Evolutionary conservation across 2,888 invertebrate genomes (phyloP).

Genomic region (Psylliodes chrysocephalus): DNA sequence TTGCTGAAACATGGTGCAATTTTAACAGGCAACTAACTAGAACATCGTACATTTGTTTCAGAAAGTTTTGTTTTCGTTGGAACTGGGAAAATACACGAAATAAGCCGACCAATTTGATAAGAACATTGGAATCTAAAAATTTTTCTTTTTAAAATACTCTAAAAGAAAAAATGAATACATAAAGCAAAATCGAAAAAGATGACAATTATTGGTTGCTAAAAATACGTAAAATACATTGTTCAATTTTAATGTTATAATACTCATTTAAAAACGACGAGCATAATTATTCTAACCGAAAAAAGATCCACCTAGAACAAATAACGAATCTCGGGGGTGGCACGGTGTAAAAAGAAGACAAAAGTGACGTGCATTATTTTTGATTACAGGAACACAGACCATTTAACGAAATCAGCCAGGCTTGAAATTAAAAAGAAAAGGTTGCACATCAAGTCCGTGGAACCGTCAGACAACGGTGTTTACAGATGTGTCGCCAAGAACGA

Average conservation of each 20-base stretch:
- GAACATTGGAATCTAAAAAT: too few relatives aligned
- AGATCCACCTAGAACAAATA: too few relatives aligned
- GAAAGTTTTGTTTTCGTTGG: not conserved
- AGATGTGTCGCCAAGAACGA: slow-evolving; percentile 77
- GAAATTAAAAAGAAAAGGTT: slow-evolving; percentile 71
- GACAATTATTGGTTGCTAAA: too few relatives aligned
- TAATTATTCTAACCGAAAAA: too few relatives aligned
- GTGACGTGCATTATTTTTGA: slow-evolving; percentile 36
- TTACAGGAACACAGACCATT: slow-evolving; percentile 71
- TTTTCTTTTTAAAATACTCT: too few relatives aligned
- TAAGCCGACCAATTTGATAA: not conserved
- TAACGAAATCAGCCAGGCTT: slow-evolving; percentile 69
- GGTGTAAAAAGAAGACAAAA: slow-evolving; percentile 5
- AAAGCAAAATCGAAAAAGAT: too few relatives aligned
- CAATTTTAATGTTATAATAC: too few relatives aligned
- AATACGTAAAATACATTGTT: too few relatives aligned
- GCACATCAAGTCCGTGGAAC: slow-evolving; percentile 67
- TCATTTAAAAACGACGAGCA: too few relatives aligned
- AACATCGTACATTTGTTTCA: not conserved
- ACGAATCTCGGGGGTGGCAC: not conserved
- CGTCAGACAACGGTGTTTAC: slow-evolving; percentile 78
- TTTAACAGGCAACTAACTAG: not conserved
- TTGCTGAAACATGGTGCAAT: slow-evolving; percentile 3
- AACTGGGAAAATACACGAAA: not conserved
- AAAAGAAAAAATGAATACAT: too few relatives aligned